These are phyloP conservation scores for Echinometra lucunter DNA, from an alignment of 53 echinoderm and acorn worm species.

Conservation along the genomic window DNA sequence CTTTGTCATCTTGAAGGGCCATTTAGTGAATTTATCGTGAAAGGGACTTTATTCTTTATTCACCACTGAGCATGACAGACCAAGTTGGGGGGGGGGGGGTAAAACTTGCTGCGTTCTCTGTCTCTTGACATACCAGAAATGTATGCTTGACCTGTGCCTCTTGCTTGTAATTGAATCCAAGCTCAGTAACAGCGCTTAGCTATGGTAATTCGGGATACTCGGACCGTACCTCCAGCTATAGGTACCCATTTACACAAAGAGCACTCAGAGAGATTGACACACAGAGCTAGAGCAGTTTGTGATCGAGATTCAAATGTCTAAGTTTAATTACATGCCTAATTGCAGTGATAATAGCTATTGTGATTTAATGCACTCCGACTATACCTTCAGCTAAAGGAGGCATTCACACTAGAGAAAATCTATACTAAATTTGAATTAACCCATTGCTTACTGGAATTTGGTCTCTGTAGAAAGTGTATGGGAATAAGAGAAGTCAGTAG, in stretches of 20 bases:
- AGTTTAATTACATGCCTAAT: too few species aligned
- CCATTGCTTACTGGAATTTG: too few species aligned
- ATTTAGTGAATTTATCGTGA: neutral
- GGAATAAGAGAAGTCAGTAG: too few species aligned
- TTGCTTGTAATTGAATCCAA: neutral
- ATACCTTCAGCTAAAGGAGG: neutral
- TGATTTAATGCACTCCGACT: neutral
- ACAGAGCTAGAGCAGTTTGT: too few species aligned
- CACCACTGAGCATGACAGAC: neutral
- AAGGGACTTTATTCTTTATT: neutral
- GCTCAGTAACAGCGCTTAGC: neutral
- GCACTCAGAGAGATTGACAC: too few species aligned
- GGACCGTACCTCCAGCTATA: neutral
- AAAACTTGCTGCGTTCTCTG: neutral
- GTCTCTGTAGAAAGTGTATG: too few species aligned
- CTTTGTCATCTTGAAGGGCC: neutral
- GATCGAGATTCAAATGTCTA: too few species aligned
- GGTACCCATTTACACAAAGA: too few species aligned
- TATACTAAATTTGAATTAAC: too few species aligned
- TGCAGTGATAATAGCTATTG: too few species aligned
- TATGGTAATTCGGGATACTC: slow-evolving; percentile 27
- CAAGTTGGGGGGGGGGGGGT: neutral
- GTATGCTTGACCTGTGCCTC: slow-evolving; percentile 30
- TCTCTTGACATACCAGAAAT: neutral
- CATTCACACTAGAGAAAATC: too few species aligned